A percentile compares a stretch with the other conserved stretches of the same genome.
phyloP scores from a whole-genome alignment of 2,888 invertebrate species.

The Cephus sareptanus region DNA sequence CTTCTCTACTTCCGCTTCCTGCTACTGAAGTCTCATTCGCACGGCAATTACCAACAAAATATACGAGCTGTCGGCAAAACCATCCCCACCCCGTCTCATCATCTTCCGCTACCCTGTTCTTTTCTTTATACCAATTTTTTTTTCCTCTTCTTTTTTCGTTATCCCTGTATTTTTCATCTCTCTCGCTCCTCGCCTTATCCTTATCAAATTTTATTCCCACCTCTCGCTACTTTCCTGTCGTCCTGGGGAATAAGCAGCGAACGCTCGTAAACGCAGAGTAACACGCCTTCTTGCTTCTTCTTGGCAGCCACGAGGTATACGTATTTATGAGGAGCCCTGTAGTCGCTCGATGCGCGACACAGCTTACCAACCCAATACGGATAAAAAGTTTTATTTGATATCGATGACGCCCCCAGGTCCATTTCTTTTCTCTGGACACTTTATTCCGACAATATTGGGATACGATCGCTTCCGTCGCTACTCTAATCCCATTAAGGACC shows the following conservation, averaged over 20 bases:
- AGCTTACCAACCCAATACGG: background rate
- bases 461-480: background rate
- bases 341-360: background rate
- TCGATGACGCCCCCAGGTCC: background rate
- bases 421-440: background rate
- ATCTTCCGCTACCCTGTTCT: background rate
- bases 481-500: background rate
- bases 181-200: background rate
- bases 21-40: background rate
- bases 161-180: background rate
- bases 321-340: background rate
- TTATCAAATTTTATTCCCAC: background rate
- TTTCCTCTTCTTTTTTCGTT: background rate
- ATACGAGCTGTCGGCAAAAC: background rate
- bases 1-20: background rate
- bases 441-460: background rate
- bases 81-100: background rate
- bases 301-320: background rate
- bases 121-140: background rate
- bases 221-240: background rate
- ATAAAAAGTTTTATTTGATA: background rate
- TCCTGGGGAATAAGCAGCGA: background rate
- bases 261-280: background rate
- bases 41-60: background rate
- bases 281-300: background rate